Conservation (phyloP, 2,797 vertebrate genomes). For the Spondyliosoma cantharus region DNA sequence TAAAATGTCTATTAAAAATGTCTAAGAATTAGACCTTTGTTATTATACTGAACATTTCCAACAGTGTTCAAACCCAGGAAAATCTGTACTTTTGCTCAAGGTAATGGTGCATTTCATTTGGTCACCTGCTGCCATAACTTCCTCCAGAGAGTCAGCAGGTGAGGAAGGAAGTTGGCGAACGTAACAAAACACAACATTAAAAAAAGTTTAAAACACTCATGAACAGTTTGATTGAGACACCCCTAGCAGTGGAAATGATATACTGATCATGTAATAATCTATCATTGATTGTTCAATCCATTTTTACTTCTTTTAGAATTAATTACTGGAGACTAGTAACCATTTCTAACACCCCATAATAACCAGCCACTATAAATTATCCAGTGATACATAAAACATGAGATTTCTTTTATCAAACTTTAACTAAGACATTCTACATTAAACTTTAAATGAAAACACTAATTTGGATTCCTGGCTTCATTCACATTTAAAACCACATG, state of each 20-base stretch:
- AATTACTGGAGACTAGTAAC: background rate
- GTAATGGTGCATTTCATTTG: too few relatives aligned
- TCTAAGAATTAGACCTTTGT: too few relatives aligned
- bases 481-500: constrained; percentile 27
- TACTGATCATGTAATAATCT: background rate
- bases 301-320: background rate
- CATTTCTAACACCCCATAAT: background rate
- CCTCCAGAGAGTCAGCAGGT: too few relatives aligned
- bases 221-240: too few relatives aligned
- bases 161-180: too few relatives aligned
- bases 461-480: constrained; percentile 2
- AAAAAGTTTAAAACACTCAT: too few relatives aligned
- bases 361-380: background rate
- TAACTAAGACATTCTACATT: background rate
- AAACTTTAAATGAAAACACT: background rate
- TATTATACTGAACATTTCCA: too few relatives aligned
- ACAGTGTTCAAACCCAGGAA: too few relatives aligned
- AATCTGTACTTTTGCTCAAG: too few relatives aligned
- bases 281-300: background rate
- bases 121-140: too few relatives aligned
- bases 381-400: background rate
- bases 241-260: background rate
- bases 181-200: too few relatives aligned
- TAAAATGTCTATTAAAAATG: too few relatives aligned
- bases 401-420: background rate